Evolutionary conservation across 92 coral and sea anemone genomes (phyloP).

Genomic region (Umimayanthus chanpuru): DNA sequence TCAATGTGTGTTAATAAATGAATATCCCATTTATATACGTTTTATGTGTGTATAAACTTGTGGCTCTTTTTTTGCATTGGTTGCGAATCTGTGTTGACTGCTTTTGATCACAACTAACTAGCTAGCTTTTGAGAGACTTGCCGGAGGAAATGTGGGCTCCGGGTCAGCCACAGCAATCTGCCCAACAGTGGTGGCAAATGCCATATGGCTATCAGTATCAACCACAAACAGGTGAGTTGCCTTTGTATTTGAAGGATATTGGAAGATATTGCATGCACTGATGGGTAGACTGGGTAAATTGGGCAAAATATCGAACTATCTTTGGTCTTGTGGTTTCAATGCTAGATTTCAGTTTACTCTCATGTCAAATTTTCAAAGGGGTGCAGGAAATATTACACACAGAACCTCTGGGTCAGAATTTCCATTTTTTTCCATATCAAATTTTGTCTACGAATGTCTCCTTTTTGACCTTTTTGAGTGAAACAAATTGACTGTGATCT

Average conservation of each 20-base stretch:
- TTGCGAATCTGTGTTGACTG: conserved; percentile 62
- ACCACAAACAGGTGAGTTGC: conserved; percentile 73
- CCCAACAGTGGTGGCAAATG: conserved; percentile 98
- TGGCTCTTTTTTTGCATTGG: not conserved
- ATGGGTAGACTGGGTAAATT: too few species aligned
- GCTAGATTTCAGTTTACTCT: too few species aligned
- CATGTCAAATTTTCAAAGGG: too few species aligned
- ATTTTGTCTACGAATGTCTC: too few species aligned
- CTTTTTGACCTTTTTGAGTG: not conserved
- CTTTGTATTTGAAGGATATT: not conserved
- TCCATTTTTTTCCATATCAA: too few species aligned
- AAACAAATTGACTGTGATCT: not conserved
- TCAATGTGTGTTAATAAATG: conserved; percentile 10
- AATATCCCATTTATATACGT: not conserved
- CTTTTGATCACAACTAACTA: conserved; percentile 39
- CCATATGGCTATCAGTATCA: conserved; percentile 89
- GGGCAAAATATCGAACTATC: not conserved
- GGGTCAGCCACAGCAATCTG: conserved; percentile 78
- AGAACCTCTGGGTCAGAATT: not conserved
- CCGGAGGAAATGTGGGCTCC: conserved; percentile 87
- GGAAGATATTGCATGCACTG: not conserved
- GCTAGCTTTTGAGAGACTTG: conserved; percentile 46
- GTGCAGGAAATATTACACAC: too few species aligned
- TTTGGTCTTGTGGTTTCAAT: not conserved
- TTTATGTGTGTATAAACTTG: not conserved